A percentile compares a stretch with the other conserved stretches of the same genome.
phyloP scores from a whole-genome alignment of 2,113 vertebrate genomes.

The Rhombomys opimus region DNA sequence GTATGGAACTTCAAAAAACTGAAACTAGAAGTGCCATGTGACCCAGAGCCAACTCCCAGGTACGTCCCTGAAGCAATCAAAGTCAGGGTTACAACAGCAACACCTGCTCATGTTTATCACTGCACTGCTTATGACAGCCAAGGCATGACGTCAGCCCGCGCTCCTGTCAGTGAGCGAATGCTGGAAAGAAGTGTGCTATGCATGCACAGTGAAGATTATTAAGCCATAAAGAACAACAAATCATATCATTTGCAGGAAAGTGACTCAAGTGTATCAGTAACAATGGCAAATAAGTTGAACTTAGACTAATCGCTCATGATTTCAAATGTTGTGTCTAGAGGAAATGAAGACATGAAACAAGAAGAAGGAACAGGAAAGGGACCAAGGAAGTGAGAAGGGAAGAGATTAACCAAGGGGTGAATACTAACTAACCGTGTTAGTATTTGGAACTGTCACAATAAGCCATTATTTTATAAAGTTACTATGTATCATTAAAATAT shows the following conservation, averaged over 20 bases:
- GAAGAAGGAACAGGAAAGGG: not conserved
- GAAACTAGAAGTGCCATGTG: not conserved
- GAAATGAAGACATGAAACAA: not conserved
- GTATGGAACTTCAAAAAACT: not conserved
- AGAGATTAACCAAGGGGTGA: not conserved
- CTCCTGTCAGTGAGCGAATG: not conserved
- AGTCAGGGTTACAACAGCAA: not conserved
- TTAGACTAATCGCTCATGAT: not conserved
- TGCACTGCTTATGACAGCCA: not conserved
- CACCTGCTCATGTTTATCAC: not conserved
- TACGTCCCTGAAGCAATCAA: not conserved
- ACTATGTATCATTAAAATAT: not conserved
- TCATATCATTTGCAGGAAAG: not conserved
- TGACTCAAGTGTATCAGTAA: not conserved
- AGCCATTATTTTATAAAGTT: not conserved
- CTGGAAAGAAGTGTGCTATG: not conserved
- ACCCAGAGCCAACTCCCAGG: not conserved
- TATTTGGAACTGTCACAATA: not conserved
- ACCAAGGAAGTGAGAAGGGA: not conserved
- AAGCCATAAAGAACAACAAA: not conserved
- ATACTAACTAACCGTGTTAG: not conserved
- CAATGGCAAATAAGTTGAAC: not conserved
- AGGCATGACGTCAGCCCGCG: not conserved
- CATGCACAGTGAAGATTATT: not conserved
- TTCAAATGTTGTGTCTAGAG: not conserved